A percentile compares a stretch with the other conserved stretches of the same genome.
Conservation (phyloP, 2,888 invertebrate species). For the Didymodactylos carnosus region DNA sequence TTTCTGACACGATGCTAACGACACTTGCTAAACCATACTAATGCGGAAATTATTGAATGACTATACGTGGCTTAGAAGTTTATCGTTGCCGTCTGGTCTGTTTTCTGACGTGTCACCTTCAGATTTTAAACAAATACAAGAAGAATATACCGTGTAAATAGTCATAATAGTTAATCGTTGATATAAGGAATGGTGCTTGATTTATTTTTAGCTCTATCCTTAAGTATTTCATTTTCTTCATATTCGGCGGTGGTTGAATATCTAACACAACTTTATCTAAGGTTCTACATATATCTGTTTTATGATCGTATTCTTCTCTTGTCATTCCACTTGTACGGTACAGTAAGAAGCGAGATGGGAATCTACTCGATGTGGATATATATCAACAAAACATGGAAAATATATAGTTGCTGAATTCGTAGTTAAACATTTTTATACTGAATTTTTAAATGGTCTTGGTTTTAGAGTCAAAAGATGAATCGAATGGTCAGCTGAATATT, state of each 20-base stretch:
- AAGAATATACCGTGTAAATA: too few species aligned
- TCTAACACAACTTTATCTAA: too few species aligned
- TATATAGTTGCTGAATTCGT: slow-evolving; percentile 79
- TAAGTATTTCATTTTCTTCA: too few species aligned
- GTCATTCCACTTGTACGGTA: slow-evolving; percentile 43
- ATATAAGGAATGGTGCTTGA: slow-evolving; percentile 65
- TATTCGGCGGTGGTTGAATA: too few species aligned
- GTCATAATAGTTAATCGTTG: too few species aligned
- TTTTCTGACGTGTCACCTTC: slow-evolving; percentile 67
- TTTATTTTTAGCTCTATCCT: slow-evolving; percentile 58
- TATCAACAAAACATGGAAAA: slow-evolving; percentile 73
- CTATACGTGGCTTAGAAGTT: slow-evolving; percentile 91
- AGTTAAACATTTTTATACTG: slow-evolving; percentile 68
- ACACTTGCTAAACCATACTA: too few species aligned
- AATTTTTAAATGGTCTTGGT: slow-evolving; percentile 44
- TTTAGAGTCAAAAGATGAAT: not conserved
- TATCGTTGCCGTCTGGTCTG: slow-evolving; percentile 73
- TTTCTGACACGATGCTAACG: too few species aligned
- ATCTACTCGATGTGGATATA: slow-evolving; percentile 60
- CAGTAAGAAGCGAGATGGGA: slow-evolving; percentile 53
- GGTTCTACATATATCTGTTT: slow-evolving; percentile 57
- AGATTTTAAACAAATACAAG: slow-evolving; percentile 56
- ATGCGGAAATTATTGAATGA: slow-evolving; percentile 52
- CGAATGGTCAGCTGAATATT: slow-evolving; percentile 27
- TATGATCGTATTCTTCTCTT: slow-evolving; percentile 46